Conservation (phyloP, 30 jellyfish, hydroid and myxozoan species). For the Cassiopea andromeda region DNA sequence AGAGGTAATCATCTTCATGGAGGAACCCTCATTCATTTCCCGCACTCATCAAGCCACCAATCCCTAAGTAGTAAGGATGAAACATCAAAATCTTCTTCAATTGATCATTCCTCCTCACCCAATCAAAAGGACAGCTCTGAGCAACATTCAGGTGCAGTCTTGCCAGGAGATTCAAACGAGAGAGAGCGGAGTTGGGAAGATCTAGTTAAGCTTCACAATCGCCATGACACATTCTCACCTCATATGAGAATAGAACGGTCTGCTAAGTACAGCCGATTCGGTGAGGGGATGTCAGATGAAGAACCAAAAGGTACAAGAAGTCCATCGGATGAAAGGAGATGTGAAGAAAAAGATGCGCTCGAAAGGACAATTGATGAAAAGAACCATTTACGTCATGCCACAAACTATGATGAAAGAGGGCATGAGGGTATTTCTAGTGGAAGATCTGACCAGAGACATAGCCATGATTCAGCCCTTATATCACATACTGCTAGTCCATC, state of each 20-base stretch:
- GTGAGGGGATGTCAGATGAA: slow-evolving; percentile 7
- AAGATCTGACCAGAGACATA: slow-evolving; percentile 8
- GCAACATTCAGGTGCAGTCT: background rate
- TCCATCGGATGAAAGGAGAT: background rate
- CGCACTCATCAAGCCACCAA: slow-evolving; percentile 74
- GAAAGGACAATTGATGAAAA: background rate
- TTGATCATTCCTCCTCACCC: slow-evolving; percentile 32
- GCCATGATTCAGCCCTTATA: slow-evolving; percentile 8
- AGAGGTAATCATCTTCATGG: slow-evolving; percentile 55
- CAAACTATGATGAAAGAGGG: background rate
- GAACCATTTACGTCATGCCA: background rate
- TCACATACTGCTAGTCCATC: slow-evolving; percentile 25
- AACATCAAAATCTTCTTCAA: background rate
- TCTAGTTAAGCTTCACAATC: slow-evolving; percentile 1
- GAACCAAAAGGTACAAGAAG: slow-evolving; percentile 2
- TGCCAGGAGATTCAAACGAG: background rate
- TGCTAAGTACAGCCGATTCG: background rate
- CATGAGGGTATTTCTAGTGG: background rate
- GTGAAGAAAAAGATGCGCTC: background rate
- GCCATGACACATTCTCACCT: slow-evolving; percentile 10
- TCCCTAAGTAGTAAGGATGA: slow-evolving; percentile 49
- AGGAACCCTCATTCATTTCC: slow-evolving; percentile 82
- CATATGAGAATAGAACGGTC: slow-evolving; percentile 2
- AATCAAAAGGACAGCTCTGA: slow-evolving; percentile 19
- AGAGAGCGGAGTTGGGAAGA: slow-evolving; percentile 37